phyloP scores from a whole-genome alignment of 2,113 vertebrate species.

The Sterna hirundo region DNA sequence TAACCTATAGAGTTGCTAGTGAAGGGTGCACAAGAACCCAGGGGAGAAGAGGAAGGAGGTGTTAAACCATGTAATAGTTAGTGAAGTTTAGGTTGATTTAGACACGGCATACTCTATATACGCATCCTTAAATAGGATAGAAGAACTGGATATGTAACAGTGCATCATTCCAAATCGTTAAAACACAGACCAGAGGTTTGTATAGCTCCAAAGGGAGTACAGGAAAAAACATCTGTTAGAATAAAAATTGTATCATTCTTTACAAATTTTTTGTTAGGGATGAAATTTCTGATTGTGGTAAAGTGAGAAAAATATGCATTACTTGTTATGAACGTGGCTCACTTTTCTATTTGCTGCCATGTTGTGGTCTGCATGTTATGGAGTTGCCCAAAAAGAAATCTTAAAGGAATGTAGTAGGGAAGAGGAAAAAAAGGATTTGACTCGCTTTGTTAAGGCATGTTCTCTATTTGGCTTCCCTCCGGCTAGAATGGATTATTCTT shows the following conservation, averaged over 20 bases:
- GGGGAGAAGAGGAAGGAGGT: not conserved
- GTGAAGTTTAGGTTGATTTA: not conserved
- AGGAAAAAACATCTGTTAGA: not conserved
- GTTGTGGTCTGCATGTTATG: rapidly evolving
- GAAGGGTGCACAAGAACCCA: not conserved
- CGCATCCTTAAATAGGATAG: not conserved
- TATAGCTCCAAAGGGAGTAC: not conserved
- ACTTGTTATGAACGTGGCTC: not conserved
- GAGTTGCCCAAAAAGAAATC: not conserved
- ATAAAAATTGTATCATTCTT: not conserved
- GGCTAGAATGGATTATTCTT: not conserved
- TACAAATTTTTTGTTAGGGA: not conserved
- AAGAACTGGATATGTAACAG: not conserved
- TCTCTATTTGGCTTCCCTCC: not conserved
- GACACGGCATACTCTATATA: not conserved
- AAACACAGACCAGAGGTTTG: not conserved
- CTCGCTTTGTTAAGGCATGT: not conserved
- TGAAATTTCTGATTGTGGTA: not conserved
- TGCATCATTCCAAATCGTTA: not conserved
- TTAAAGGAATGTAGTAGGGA: not conserved
- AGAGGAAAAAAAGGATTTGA: not conserved
- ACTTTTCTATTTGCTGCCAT: not conserved
- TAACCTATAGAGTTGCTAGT: not conserved
- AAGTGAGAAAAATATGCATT: not conserved
- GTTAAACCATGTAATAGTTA: not conserved